Evolutionary conservation across 2,797 vertebrate species (phyloP).

Genomic region (Bryconaethiops microstoma): DNA sequence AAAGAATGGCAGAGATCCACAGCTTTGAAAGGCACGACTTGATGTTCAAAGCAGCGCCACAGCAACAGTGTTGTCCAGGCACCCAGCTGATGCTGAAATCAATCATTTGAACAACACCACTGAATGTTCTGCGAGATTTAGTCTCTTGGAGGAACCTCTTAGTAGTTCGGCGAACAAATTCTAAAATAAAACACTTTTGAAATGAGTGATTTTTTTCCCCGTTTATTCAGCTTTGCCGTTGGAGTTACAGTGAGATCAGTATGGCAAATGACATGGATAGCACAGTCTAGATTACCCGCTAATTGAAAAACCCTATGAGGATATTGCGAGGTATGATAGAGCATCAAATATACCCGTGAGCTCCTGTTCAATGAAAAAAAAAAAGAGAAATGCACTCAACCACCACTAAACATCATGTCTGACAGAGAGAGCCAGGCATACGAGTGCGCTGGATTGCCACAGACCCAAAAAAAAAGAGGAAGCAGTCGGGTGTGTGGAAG

Average conservation of each 20-base stretch:
- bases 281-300: slow-evolving; percentile 45
- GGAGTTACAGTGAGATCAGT: slow-evolving; percentile 59
- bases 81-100: neutral
- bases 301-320: slow-evolving; percentile 52
- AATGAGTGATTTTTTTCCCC: slow-evolving; percentile 40
- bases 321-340: slow-evolving; percentile 47
- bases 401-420: slow-evolving; percentile 26
- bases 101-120: neutral
- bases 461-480: slow-evolving; percentile 17
- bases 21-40: slow-evolving; percentile 35
- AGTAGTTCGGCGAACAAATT: slow-evolving; percentile 6
- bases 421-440: slow-evolving; percentile 27
- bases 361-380: slow-evolving; percentile 42
- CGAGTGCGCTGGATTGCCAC: slow-evolving; percentile 42
- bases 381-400: slow-evolving; percentile 33
- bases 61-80: neutral
- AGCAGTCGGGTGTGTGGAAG: slow-evolving; percentile 38
- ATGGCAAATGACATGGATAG: slow-evolving; percentile 52
- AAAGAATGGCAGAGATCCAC: neutral
- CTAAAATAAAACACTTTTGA: slow-evolving; percentile 56
- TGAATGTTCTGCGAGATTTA: neutral
- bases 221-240: slow-evolving; percentile 58
- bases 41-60: slow-evolving; percentile 9
- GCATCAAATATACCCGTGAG: slow-evolving; percentile 52
- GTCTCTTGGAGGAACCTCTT: neutral